Base-by-base conservation (phyloP, 2,888 invertebrate species). In the Synanthedon tipuliformis region DNA sequence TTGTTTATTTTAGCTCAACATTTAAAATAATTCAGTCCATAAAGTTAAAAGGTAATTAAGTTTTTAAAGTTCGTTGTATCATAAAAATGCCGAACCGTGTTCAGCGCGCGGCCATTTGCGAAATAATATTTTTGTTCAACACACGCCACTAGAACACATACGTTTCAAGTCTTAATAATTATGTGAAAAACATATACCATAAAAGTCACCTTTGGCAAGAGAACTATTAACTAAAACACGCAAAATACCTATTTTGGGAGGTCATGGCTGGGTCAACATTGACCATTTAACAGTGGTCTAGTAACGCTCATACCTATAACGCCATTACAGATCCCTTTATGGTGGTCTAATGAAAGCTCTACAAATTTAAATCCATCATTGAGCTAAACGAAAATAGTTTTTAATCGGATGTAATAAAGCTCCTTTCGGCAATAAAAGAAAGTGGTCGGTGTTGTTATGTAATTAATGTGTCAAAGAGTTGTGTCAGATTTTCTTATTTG, bases 161-260 rank as follows among this genome's bases (percentile, higher is more conserved):
- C 64, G 51, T 57, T 56, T 56, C 45, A 56, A 60, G 55, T 56
- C 56, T 55, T 60, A 53, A 60, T 57, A 55, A 58, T 54, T 55
- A 56, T 53, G 52, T 40, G 53, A 56, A 70, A 70, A 66, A 65
- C 62, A 54, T 55, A 57, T 59, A 57, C 49, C 16, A 16, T 49
- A 49, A 63, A 55, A 58, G 54, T 57, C 54, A 52, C 56, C 57
- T 61, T 57, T 57, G 57, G 54, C 55, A 60, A 50, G 55, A 61
- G 56, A 64, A 69, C 71, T 66, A 72, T 75, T 72, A 70, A 66
- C 64, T 62, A 62, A 57, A 63, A 69, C 79, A 79, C 79, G 79
- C 79, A 71, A 79, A 69, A 64, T 63, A 66, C 75, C 73, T 76
- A 75, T 78, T 79, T 77, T 72, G 75, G 72, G 72, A 65, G 73